These are phyloP conservation scores for Helobdella robusta DNA, from an alignment of 2,888 invertebrate genomes.

Conservation along the genomic window DNA sequence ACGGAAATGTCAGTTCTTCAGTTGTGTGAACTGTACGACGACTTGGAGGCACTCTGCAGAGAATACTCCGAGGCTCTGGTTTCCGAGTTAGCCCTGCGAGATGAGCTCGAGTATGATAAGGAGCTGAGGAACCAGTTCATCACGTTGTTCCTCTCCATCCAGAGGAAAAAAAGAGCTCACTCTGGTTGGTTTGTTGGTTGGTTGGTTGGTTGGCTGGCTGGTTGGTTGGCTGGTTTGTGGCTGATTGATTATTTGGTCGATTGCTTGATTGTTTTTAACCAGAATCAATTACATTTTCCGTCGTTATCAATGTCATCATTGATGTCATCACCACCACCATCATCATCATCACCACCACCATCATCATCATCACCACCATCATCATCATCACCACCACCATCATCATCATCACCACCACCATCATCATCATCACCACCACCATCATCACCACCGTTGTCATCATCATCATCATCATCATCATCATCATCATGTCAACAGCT, in stretches of 20 bases:
- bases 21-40: slow-evolving; percentile 23
- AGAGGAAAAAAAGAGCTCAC: slow-evolving; percentile 58
- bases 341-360: neutral
- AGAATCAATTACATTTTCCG: neutral
- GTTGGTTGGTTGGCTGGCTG: too few species aligned
- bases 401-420: slow-evolving; percentile 25
- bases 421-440: slow-evolving; percentile 25
- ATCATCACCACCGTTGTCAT: slow-evolving; percentile 8
- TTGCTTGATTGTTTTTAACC: neutral
- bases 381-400: slow-evolving; percentile 21
- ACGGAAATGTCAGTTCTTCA: slow-evolving; percentile 8
- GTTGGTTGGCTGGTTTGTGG: neutral
- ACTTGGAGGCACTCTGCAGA: slow-evolving; percentile 12
- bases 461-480: neutral
- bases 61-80: slow-evolving; percentile 86
- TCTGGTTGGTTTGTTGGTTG: too few species aligned
- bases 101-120: slow-evolving; percentile 96
- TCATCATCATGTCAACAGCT: neutral
- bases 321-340: neutral
- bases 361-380: neutral
- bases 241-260: neutral
- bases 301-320: neutral
- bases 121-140: slow-evolving; percentile 94
- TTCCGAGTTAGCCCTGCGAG: slow-evolving; percentile 77
- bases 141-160: slow-evolving; percentile 82